A percentile compares a stretch with the other conserved stretches of the same genome.
phyloP scores from a whole-genome alignment of 2,797 vertebrate genomes.

The Erethizon dorsatum region DNA sequence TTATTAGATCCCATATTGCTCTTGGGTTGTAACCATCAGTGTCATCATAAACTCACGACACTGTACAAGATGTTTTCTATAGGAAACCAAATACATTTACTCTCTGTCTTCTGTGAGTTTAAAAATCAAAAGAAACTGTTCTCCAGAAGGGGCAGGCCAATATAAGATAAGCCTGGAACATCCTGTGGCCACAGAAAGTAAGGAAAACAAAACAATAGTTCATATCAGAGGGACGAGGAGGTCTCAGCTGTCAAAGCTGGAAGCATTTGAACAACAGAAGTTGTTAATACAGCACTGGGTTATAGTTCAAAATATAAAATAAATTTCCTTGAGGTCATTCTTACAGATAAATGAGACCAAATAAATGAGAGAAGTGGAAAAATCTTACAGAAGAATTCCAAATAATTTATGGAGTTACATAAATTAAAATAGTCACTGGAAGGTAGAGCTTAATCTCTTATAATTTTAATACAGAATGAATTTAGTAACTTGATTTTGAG shows the following conservation, averaged over 20 bases:
- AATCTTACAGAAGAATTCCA: slow-evolving; percentile 6
- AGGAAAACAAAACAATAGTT: neutral
- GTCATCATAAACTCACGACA: neutral
- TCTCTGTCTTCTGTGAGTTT: neutral
- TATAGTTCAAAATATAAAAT: slow-evolving; percentile 24
- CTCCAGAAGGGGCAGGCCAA: neutral
- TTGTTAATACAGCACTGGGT: neutral
- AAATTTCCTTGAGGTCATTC: neutral
- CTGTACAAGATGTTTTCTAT: neutral
- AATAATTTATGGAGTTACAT: neutral
- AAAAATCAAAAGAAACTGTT: slow-evolving; percentile 18
- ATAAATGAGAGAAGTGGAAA: neutral
- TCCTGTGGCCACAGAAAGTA: neutral
- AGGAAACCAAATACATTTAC: neutral
- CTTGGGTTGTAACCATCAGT: neutral
- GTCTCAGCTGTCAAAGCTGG: neutral
- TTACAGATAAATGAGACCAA: neutral
- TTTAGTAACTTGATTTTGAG: neutral
- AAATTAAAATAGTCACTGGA: neutral
- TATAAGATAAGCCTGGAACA: neutral
- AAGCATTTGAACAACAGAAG: neutral
- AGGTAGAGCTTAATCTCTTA: neutral
- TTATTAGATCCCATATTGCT: neutral
- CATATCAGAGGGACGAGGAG: neutral
- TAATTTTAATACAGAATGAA: neutral